These are phyloP conservation scores for Dastarcus helophoroides DNA, from an alignment of 2,888 invertebrate species.

Conservation along the genomic window DNA sequence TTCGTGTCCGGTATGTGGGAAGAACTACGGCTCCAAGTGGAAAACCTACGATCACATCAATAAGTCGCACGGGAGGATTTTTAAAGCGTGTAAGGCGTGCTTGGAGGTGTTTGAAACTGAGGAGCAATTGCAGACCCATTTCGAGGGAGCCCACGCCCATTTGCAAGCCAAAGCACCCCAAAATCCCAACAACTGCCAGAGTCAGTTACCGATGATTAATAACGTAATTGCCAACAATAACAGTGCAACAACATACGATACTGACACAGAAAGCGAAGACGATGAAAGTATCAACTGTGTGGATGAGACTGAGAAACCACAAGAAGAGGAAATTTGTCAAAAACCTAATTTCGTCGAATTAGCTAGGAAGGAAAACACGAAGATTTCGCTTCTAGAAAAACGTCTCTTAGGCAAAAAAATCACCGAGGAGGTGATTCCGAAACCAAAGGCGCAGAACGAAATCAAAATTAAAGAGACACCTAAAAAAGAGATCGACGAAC, in stretches of 20 bases:
- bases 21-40: slow-evolving; percentile 47
- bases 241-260: slow-evolving; percentile 15
- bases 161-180: slow-evolving; percentile 10
- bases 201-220: slow-evolving; percentile 8
- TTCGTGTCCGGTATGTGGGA: slow-evolving; percentile 49
- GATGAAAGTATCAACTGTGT: slow-evolving; percentile 4
- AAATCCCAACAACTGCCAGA: slow-evolving; percentile 5
- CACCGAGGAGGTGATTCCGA: slow-evolving; percentile 13
- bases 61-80: slow-evolving; percentile 46
- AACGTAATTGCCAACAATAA: slow-evolving; percentile 9
- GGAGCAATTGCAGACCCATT: slow-evolving; percentile 39
- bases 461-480: slow-evolving; percentile 5
- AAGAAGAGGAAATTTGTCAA: slow-evolving; percentile 5
- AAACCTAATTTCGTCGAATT: too few relatives aligned
- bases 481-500: slow-evolving; percentile 14
- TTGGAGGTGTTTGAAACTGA: slow-evolving; percentile 45
- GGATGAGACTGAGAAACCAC: not conserved
- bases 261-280: slow-evolving; percentile 12
- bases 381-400: slow-evolving; percentile 30
- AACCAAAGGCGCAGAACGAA: slow-evolving; percentile 5
- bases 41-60: slow-evolving; percentile 48
- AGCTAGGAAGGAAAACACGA: slow-evolving; percentile 11
- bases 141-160: slow-evolving; percentile 32
- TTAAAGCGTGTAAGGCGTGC: slow-evolving; percentile 47
- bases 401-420: slow-evolving; percentile 25